Base-by-base conservation (phyloP, 2,113 vertebrate species). In the Oncorhynchus clarkii region DNA sequence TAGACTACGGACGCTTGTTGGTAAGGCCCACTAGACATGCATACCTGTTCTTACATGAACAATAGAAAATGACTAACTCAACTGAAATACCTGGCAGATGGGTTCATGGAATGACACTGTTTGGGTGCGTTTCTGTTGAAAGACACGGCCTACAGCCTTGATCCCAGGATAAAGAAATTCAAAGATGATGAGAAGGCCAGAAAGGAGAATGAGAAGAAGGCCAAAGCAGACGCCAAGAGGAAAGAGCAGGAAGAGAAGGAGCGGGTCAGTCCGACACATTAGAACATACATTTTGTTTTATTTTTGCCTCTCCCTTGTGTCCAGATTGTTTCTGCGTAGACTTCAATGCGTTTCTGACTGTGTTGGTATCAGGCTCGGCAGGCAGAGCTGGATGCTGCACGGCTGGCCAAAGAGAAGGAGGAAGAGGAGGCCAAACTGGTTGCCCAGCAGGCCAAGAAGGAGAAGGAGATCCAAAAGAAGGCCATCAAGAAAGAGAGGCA, bases 191-290 rank as follows among this genome's bases (percentile, higher is more conserved):
- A 99, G 90, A 99, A 96, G 48, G 95, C 96, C 78, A 95, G 97
- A 87, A 99, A 99, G 90, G 98, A 99, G 91, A 96, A 96, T 39
- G 98, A 99, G 91, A 99, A 99, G 90, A 99, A 97, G 86, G 98
- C 98, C 39, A 99, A 97, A 82, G 95, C 90, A 4, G 97, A 99
- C 82, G 98, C 98, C 82, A 99, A 96, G 92, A 94, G 95, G 80
- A 96, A 94, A 79, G 97, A 99, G 76, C 97, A 99, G 83, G 97
- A 98, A 68, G 96, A 96, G 83, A 97, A 92, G 88, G 97, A 99
- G 82, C 95, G 93, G 84, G 98, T 99, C 86, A 92, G 95, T 86
- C 0, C n/a, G 7, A 13, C 54, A 11, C 7, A 8, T 60, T 22
- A 7, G 1, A 13, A 57, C 70, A 24, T 9, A 16, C 9, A 18